Conservation (phyloP, 1,140 invertebrate genomes). For the Watersipora subatra region DNA sequence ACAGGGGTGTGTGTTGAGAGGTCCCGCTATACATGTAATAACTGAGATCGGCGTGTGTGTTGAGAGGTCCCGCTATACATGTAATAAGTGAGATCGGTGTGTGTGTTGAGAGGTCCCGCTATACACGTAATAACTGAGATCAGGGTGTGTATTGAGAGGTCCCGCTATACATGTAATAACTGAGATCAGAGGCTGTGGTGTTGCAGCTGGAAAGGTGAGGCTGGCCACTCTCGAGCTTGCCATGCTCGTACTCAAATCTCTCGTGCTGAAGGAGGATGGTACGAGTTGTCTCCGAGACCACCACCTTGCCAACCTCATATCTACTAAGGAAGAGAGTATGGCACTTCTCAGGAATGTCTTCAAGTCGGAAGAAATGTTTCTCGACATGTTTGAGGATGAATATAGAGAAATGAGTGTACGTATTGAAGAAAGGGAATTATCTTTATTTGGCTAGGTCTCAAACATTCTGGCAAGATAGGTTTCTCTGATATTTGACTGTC, state of each 20-base stretch:
- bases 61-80: too few relatives aligned
- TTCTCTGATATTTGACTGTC: too few relatives aligned
- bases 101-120: too few relatives aligned
- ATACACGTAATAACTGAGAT: too few relatives aligned
- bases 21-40: too few relatives aligned
- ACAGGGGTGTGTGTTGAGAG: too few relatives aligned
- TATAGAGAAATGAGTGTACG: conserved; percentile 63
- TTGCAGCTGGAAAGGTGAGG: conserved; percentile 48
- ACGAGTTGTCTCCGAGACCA: conserved; percentile 46
- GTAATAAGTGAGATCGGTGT: too few relatives aligned
- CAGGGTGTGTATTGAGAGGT: too few relatives aligned
- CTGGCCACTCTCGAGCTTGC: conserved; percentile 80
- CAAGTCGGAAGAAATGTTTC: conserved; percentile 90
- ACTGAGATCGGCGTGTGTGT: too few relatives aligned
- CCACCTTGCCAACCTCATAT: conserved; percentile 57
- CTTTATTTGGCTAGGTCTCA: not conserved
- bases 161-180: too few relatives aligned
- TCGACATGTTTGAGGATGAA: conserved; percentile 98
- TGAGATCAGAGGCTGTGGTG: too few relatives aligned
- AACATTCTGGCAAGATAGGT: too few relatives aligned
- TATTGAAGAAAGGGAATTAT: not conserved
- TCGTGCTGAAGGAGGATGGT: conserved; percentile 41
- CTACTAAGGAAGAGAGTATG: conserved; percentile 70
- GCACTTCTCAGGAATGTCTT: conserved; percentile 78
- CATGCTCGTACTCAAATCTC: conserved; percentile 56